phyloP scores from a whole-genome alignment of 2,113 vertebrate species.

The Pristiophorus japonicus region DNA sequence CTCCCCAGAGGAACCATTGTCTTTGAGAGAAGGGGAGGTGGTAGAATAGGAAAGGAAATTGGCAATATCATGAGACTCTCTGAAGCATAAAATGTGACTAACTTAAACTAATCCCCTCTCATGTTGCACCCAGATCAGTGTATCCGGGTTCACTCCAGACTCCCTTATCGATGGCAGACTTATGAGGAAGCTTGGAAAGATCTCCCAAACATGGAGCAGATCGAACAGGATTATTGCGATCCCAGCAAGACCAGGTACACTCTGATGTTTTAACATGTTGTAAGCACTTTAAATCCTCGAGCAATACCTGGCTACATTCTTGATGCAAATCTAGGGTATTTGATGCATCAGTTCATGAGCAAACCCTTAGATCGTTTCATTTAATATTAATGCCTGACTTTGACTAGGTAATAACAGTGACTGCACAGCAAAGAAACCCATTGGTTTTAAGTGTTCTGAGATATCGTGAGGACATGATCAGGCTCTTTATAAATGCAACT shows the following conservation, averaged over 20 bases:
- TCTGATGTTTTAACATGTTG: neutral
- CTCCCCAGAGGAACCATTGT: neutral
- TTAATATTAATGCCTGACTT: neutral
- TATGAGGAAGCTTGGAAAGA: constrained; percentile 50
- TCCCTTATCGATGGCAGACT: constrained; percentile 61
- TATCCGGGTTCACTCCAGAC: constrained; percentile 53
- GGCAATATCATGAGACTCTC: neutral
- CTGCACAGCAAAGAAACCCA: neutral
- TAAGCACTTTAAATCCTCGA: neutral
- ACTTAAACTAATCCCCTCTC: neutral
- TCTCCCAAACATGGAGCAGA: constrained; percentile 53
- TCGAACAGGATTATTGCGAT: constrained; percentile 55
- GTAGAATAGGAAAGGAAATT: neutral
- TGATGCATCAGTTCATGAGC: neutral
- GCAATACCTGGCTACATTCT: neutral
- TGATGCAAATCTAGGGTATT: neutral
- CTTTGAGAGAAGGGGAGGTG: neutral
- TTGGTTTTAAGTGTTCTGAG: neutral
- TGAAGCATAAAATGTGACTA: neutral
- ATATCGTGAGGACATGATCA: neutral
- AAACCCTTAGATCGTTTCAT: neutral
- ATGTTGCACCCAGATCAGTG: constrained; percentile 48
- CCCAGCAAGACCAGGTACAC: constrained; percentile 51
- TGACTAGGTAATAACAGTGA: neutral
- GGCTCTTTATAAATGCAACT: neutral